Conservation (phyloP, 1,140 invertebrate species). For the Halyomorpha halys region DNA sequence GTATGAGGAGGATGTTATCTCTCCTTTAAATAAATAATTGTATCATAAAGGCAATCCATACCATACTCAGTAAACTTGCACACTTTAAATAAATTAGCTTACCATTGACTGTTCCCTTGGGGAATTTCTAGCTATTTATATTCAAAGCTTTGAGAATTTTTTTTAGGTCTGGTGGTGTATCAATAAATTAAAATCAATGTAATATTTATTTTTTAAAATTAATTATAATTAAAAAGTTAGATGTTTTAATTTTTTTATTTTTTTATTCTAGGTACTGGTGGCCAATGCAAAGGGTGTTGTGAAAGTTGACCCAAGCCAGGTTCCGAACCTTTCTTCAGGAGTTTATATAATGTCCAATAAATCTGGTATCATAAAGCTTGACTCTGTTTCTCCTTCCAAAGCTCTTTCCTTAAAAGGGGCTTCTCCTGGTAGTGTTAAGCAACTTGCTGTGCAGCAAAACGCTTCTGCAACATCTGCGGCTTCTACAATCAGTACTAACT, state of each 20-base stretch:
- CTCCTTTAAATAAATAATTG: too few species aligned
- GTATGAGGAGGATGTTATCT: too few species aligned
- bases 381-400: constrained; percentile 28
- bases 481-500: background rate
- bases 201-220: background rate
- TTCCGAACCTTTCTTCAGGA: constrained; percentile 49
- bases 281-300: constrained; percentile 60
- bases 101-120: too few species aligned
- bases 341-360: constrained; percentile 56
- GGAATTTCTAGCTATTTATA: too few species aligned
- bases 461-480: background rate
- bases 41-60: too few species aligned
- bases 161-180: too few species aligned
- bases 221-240: background rate
- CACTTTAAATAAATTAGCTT: too few species aligned
- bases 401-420: constrained; percentile 24
- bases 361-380: constrained; percentile 36
- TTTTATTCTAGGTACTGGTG: constrained; percentile 38
- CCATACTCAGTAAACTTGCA: too few species aligned
- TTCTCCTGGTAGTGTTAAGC: constrained; percentile 17
- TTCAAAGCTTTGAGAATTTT: too few species aligned
- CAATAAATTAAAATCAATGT: background rate
- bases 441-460: constrained; percentile 5
- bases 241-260: background rate
- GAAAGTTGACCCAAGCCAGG: constrained; percentile 59